These are phyloP conservation scores for Plusia festucae DNA, from an alignment of 2,888 invertebrate genomes.

Conservation along the genomic window DNA sequence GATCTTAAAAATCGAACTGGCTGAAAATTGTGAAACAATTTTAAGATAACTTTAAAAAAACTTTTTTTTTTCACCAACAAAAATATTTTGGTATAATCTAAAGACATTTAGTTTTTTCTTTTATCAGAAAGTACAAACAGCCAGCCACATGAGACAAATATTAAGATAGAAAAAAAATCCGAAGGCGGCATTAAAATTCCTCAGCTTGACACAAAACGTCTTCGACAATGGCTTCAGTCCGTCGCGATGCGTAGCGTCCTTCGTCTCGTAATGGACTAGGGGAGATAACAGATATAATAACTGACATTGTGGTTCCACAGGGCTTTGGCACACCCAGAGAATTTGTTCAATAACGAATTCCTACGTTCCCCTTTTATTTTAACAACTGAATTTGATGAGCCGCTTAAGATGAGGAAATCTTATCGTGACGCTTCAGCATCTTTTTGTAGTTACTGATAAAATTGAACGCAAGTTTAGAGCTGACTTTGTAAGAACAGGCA, in stretches of 20 bases:
- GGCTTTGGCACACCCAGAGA: constrained; percentile 54
- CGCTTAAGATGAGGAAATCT: constrained; percentile 45
- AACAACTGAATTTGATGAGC: constrained; percentile 48
- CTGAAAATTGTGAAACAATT: neutral
- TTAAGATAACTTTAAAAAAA: too few species aligned
- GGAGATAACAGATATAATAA: constrained; percentile 76
- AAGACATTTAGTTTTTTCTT: too few species aligned
- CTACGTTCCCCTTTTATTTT: constrained; percentile 38
- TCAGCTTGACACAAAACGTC: constrained; percentile 29
- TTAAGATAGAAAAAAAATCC: neutral
- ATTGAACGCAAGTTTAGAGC: neutral
- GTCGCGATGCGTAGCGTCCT: constrained; percentile 36
- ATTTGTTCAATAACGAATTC: constrained; percentile 43
- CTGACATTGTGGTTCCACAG: constrained; percentile 66
- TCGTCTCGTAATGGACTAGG: constrained; percentile 58
- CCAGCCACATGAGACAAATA: neutral
- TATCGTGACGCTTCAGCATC: constrained; percentile 36
- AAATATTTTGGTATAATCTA: too few species aligned
- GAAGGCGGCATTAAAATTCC: constrained; percentile 28
- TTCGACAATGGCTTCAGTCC: constrained; percentile 35
- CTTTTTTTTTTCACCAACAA: too few species aligned
- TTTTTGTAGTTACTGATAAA: constrained; percentile 31
- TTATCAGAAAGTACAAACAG: neutral
- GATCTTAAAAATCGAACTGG: neutral
- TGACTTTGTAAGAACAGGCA: neutral